phyloP scores from a whole-genome alignment of 2,797 vertebrate species.

The Falco concolor region DNA sequence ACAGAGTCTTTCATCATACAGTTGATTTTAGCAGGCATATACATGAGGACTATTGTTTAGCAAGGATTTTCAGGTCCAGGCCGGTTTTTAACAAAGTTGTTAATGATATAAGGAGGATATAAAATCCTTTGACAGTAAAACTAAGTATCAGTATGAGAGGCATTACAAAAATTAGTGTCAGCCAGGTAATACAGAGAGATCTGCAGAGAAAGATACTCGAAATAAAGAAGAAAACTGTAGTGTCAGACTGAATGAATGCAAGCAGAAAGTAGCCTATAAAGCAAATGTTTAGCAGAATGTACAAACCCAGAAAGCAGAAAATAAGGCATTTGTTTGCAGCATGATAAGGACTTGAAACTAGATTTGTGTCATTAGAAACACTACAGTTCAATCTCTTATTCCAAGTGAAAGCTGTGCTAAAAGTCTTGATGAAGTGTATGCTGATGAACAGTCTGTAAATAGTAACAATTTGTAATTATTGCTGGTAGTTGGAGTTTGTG shows the following conservation, averaged over 20 bases:
- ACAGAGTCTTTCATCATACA: not conserved
- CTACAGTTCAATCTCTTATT: constrained; percentile 12
- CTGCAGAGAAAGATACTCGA: not conserved
- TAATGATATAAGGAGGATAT: not conserved
- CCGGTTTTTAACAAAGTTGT: not conserved
- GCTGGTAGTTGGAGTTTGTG: not conserved
- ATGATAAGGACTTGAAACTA: not conserved
- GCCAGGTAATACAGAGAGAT: not conserved
- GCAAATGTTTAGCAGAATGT: not conserved
- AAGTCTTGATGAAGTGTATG: constrained; percentile 15
- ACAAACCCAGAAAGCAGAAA: not conserved
- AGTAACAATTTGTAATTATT: constrained; percentile 44
- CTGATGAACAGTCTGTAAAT: constrained; percentile 49
- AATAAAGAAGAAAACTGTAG: not conserved
- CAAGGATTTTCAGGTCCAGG: not conserved
- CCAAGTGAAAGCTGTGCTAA: constrained; percentile 13
- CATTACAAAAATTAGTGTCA: not conserved
- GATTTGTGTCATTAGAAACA: constrained; percentile 8
- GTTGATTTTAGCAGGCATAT: not conserved
- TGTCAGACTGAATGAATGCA: not conserved
- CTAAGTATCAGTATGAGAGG: not conserved
- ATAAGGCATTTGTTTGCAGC: not conserved
- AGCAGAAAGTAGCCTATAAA: not conserved
- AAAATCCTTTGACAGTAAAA: not conserved
- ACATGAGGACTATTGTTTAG: not conserved